Percentiles rank a stretch among this genome's conserved stretches.
phyloP scores from a whole-genome alignment of 2,888 invertebrate genomes.

The Epinotia demarniana region DNA sequence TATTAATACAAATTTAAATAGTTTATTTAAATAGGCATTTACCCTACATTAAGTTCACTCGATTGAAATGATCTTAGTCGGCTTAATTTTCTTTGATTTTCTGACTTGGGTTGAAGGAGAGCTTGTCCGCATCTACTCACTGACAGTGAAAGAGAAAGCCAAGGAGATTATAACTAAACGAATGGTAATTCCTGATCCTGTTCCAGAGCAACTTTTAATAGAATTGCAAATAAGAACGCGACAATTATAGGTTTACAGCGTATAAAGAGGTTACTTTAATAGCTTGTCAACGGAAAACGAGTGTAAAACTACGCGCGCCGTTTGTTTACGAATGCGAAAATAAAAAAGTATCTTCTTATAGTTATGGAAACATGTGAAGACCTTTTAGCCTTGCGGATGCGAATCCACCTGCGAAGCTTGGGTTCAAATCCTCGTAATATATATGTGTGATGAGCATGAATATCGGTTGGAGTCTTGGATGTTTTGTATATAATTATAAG shows the following conservation, averaged over 20 bases:
- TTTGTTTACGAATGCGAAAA: too few species aligned
- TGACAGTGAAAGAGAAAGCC: slow-evolving; percentile 33
- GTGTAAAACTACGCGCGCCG: neutral
- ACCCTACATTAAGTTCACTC: too few species aligned
- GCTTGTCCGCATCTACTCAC: neutral
- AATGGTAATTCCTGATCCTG: slow-evolving; percentile 30
- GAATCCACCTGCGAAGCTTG: too few species aligned
- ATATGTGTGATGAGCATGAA: too few species aligned
- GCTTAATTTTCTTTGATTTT: neutral
- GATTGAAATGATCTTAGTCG: neutral
- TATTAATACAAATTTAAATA: too few species aligned
- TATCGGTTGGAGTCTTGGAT: too few species aligned
- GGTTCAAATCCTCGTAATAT: too few species aligned
- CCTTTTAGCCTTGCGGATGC: too few species aligned
- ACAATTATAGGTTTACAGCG: slow-evolving; percentile 13
- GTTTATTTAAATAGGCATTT: too few species aligned
- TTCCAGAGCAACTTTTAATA: slow-evolving; percentile 20
- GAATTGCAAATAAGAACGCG: slow-evolving; percentile 20
- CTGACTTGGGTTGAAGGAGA: neutral
- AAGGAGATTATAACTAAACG: slow-evolving; percentile 7
- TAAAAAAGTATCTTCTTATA: too few species aligned
- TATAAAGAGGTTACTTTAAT: neutral
- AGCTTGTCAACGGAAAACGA: slow-evolving; percentile 12
- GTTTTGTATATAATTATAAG: too few species aligned
- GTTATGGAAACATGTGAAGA: too few species aligned